Evolutionary conservation across 1,140 invertebrate genomes (phyloP).

Genomic region (Druon quercuslanigerum): DNA sequence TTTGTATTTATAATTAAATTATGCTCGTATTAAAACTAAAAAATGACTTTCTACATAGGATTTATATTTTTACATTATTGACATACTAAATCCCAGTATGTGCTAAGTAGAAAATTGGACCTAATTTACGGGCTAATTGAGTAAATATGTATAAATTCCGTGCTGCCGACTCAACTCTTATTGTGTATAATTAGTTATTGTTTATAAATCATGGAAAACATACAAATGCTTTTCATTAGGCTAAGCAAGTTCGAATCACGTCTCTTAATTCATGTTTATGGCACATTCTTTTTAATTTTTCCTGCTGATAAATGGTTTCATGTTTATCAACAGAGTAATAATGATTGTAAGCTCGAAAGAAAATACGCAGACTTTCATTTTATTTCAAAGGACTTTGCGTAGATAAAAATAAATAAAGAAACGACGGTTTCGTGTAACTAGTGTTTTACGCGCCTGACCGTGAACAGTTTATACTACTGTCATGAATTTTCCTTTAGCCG

Average conservation of each 20-base stretch:
- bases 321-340: conserved; percentile 1
- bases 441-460: conserved; percentile 5
- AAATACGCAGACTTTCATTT: neutral
- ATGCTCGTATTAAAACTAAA: too few species aligned
- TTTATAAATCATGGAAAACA: conserved; percentile 8
- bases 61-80: neutral
- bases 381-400: neutral
- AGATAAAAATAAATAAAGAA: neutral
- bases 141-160: conserved; percentile 14
- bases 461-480: conserved; percentile 29
- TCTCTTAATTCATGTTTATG: conserved; percentile 16
- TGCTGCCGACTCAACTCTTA: neutral
- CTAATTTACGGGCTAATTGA: conserved; percentile 7
- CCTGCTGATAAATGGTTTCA: neutral
- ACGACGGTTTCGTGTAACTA: conserved; percentile 2
- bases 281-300: conserved; percentile 13
- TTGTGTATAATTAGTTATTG: conserved; percentile 6
- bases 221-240: conserved; percentile 11
- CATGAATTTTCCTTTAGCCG: conserved; percentile 19
- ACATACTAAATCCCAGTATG: neutral
- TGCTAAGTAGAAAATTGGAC: neutral
- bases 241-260: conserved; percentile 1
- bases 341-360: neutral
- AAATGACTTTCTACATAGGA: too few species aligned
- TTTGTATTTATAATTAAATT: too few species aligned